These are phyloP conservation scores for Hypomecis atomaria DNA, from an alignment of 2,888 invertebrate species.

Conservation along the genomic window DNA sequence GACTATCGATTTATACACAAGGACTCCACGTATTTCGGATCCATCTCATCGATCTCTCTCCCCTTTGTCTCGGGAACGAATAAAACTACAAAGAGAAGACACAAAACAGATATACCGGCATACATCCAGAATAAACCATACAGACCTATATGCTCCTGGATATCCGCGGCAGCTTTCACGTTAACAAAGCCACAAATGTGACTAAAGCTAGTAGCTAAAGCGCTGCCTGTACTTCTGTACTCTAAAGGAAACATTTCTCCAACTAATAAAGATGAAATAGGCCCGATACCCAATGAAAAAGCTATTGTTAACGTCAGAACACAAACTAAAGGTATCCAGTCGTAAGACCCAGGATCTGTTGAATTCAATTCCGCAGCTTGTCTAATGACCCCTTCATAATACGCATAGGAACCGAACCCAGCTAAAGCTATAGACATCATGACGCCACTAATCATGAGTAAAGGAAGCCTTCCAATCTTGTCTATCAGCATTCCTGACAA, in stretches of 20 bases:
- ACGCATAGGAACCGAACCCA: constrained; percentile 93
- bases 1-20: constrained; percentile 83
- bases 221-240: constrained; percentile 88
- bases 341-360: constrained; percentile 84
- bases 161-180: constrained; percentile 92
- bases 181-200: constrained; percentile 94
- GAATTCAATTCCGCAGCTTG: constrained; percentile 61
- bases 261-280: constrained; percentile 89
- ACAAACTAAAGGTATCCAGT: constrained; percentile 94
- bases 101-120: constrained; percentile 90
- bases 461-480: constrained; percentile 91
- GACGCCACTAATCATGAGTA: constrained; percentile 92
- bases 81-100: constrained; percentile 92
- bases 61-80: constrained; percentile 97
- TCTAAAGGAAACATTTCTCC: constrained; percentile 90
- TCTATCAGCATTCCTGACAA: constrained; percentile 93
- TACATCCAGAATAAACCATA: constrained; percentile 95
- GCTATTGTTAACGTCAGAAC: constrained; percentile 93
- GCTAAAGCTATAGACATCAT: constrained; percentile 94
- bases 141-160: constrained; percentile 89
- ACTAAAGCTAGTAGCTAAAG: constrained; percentile 91
- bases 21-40: constrained; percentile 86
- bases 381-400: constrained; percentile 87
- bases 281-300: constrained; percentile 91
- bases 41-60: constrained; percentile 94